phyloP scores from a whole-genome alignment of 2,113 vertebrate genomes.

The Hyperopisus bebe region DNA sequence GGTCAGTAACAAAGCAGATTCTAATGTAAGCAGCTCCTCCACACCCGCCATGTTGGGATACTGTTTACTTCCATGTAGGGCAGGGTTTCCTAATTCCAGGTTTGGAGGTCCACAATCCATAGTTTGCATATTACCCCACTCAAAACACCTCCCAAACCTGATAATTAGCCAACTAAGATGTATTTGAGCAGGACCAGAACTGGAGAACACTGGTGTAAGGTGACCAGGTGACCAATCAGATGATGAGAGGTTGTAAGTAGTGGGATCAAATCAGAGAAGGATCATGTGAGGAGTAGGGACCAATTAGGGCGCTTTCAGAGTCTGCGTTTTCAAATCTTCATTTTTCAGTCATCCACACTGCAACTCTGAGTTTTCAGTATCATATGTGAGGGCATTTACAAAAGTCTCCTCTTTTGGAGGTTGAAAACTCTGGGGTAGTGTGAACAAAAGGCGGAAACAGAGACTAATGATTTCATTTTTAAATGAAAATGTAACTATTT shows the following conservation, averaged over 20 bases:
- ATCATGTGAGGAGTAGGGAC: not conserved
- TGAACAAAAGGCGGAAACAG: not conserved
- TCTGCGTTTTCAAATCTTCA: not conserved
- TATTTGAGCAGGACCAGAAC: not conserved
- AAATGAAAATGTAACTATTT: not conserved
- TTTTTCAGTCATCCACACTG: not conserved
- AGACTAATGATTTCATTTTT: not conserved
- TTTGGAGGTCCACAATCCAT: not conserved
- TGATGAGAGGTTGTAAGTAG: not conserved
- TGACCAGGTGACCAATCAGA: not conserved
- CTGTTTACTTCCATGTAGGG: not conserved
- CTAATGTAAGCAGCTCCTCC: not conserved
- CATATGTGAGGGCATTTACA: not conserved
- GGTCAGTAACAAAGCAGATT: not conserved
- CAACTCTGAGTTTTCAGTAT: not conserved
- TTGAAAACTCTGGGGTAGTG: not conserved
- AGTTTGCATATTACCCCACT: not conserved
- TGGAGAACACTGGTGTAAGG: not conserved
- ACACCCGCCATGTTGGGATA: not conserved
- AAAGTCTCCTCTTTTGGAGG: not conserved
- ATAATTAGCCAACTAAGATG: too few species aligned
- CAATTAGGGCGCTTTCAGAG: not conserved
- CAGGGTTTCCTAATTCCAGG: not conserved
- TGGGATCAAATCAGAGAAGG: not conserved
- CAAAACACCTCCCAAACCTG: not conserved